Conservation (phyloP, 2,797 vertebrate species). For the Rhinogobio ventralis region DNA sequence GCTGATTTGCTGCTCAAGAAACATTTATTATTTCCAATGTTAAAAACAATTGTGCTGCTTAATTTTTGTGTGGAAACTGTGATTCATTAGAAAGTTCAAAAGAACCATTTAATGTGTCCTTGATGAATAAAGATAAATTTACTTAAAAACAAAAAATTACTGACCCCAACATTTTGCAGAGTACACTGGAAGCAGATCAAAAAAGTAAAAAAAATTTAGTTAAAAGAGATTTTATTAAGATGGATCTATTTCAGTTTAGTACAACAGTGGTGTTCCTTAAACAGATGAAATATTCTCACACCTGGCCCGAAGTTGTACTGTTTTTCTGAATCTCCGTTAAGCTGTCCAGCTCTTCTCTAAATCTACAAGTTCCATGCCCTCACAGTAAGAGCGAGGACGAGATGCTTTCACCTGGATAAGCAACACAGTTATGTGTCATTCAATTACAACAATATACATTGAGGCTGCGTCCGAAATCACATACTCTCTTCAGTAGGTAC, state of each 20-base stretch:
- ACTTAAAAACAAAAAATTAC: background rate
- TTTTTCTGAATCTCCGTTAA: slow-evolving; percentile 64
- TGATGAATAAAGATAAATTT: slow-evolving; percentile 1
- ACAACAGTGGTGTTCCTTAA: slow-evolving; percentile 4
- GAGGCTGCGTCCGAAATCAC: too few relatives aligned
- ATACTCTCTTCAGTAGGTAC: too few relatives aligned
- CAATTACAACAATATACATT: background rate
- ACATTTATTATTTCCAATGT: background rate
- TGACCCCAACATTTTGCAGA: background rate
- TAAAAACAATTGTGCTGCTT: background rate
- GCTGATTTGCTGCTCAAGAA: background rate
- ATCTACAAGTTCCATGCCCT: slow-evolving; percentile 87
- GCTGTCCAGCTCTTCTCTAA: slow-evolving; percentile 90
- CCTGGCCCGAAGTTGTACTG: background rate
- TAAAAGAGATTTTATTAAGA: background rate
- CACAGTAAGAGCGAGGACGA: slow-evolving; percentile 82
- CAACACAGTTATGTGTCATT: slow-evolving; percentile 20
- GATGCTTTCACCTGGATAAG: slow-evolving; percentile 75
- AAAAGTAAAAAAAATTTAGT: too few relatives aligned
- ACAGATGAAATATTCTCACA: background rate
- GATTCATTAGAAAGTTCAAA: background rate
- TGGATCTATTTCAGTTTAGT: background rate
- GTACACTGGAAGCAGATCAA: background rate
- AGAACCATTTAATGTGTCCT: background rate
- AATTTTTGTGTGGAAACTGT: background rate